These are phyloP conservation scores for Hetaerina americana DNA, from an alignment of 1,140 invertebrate genomes.

Conservation along the genomic window DNA sequence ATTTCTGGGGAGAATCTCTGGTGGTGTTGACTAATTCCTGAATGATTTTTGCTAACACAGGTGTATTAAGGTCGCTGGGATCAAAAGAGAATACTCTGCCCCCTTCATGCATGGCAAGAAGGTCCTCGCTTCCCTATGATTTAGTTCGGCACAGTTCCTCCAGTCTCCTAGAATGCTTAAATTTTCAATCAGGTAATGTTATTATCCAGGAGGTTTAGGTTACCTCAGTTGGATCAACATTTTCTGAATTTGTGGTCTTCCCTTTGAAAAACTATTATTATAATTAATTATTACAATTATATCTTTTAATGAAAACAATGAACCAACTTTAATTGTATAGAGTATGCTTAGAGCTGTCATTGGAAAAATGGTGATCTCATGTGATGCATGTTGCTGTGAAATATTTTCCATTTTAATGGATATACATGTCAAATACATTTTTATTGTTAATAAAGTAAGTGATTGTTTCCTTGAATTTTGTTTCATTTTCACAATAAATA, in stretches of 20 bases:
- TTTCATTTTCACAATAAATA: neutral
- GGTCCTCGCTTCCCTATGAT: conserved; percentile 13
- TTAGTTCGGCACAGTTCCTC: conserved; percentile 9
- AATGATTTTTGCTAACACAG: neutral
- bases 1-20: too few species aligned
- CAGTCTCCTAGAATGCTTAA: neutral
- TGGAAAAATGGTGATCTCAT: neutral
- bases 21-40: neutral
- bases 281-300: too few species aligned
- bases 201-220: neutral
- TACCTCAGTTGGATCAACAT: neutral
- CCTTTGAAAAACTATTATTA: too few species aligned
- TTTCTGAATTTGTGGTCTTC: neutral
- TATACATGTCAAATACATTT: neutral
- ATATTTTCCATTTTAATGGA: neutral
- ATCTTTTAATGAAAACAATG: too few species aligned
- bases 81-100: conserved; percentile 5
- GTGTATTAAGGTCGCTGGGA: conserved; percentile 9
- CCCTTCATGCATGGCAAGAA: conserved; percentile 3
- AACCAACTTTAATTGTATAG: neutral
- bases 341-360: too few species aligned
- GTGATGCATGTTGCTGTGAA: neutral
- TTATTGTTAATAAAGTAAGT: neutral
- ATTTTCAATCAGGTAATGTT: conserved; percentile 4
- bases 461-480: neutral